These are phyloP conservation scores for Dryobotodes eremita DNA, from an alignment of 2,888 invertebrate species.

Conservation along the genomic window DNA sequence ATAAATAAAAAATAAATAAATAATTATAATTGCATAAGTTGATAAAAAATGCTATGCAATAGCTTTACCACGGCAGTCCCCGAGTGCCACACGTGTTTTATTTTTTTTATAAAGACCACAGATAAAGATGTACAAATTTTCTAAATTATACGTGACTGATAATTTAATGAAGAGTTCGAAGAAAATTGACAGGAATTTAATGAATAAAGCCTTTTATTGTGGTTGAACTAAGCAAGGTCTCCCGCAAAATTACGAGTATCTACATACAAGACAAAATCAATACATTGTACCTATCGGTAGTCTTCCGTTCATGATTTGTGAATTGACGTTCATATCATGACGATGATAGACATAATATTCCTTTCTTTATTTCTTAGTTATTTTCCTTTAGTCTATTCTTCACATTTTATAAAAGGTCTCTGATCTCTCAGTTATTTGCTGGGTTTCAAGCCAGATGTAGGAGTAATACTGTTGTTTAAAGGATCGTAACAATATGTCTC, in stretches of 20 bases:
- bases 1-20: no score
- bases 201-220: not conserved
- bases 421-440: slow-evolving; percentile 36
- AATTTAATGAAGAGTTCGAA: not conserved
- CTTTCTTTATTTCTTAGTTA: no score
- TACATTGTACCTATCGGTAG: not conserved
- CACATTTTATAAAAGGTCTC: slow-evolving; percentile 23
- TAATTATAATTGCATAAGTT: no score
- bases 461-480: slow-evolving; percentile 51
- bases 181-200: not conserved
- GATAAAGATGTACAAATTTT: not conserved
- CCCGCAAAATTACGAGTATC: not conserved
- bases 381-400: not conserved
- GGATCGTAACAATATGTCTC: slow-evolving; percentile 58
- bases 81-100: no score
- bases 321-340: not conserved
- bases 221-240: not conserved
- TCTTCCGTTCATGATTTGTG: not conserved
- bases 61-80: no score
- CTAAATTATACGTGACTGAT: not conserved
- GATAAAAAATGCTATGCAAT: no score
- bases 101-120: no score
- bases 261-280: not conserved
- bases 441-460: slow-evolving; percentile 44
- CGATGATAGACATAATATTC: no score